Base-by-base conservation (phyloP, 2,888 invertebrate species). In the Drosophila infuscata region DNA sequence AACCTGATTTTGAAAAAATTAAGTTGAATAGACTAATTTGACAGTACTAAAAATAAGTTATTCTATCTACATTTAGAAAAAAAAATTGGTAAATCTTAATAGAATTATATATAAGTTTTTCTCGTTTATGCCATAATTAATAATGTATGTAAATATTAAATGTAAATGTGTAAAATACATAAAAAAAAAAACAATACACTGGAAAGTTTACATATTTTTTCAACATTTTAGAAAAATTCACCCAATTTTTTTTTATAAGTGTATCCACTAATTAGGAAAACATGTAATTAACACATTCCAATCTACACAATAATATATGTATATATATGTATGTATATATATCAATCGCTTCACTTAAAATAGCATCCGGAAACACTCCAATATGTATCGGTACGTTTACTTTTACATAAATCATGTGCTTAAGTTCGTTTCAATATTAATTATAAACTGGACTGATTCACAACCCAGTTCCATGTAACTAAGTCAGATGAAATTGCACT, bases 261-360 rank as follows among this genome's bases (percentile, higher is more conserved):
- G 9, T 38, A 49, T 15, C 11, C 6, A 8, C 41, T 12, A n/a
- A 15, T 25, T 25, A 25, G 25, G 25, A 25, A 25, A 25, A 25
- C 25, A 25, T 25, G 25, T 25, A 25, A 25, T 35, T 15, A 36
- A 20, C 20, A 20, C 4, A 11, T 20, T 20, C 5, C 5, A 11
- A n/a, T 51, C 35, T 20, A 30, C 3, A 20, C 11, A 54, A n/a
- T n/a, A 25, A 32, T 52, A 48, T 30, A 46, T 53, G 9, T 52
- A 5, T 33, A 32, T 52, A 48, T 30, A 46, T 53, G 9, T 52
- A 5, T 33, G 46, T 48, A 36, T 41, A 9, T 20, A 59, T 59
- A 7, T 43, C 41, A 75, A 35, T 69, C 70, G 65, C 54, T 54
- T 70, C 59, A 53, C 33, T 33, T 20, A 66, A 51, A 58, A 38